Conservation (phyloP, 2,113 vertebrate genomes). For the Thalassarche chlororhynchos region DNA sequence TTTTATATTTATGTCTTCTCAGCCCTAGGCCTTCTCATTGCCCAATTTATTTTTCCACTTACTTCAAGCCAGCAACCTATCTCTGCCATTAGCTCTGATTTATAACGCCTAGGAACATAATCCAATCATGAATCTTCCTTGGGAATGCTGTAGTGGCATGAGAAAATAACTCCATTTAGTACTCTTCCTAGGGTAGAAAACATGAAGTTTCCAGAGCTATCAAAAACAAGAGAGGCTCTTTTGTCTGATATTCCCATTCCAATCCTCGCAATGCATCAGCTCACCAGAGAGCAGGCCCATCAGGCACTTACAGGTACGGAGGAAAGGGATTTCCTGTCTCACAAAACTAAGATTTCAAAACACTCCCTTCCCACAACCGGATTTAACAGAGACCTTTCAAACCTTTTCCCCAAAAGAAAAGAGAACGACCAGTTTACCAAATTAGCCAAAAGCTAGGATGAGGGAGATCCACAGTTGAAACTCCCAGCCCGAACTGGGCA, state of each 20-base stretch:
- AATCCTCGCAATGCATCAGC: background rate
- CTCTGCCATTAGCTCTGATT: conserved; percentile 75
- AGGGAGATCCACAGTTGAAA: background rate
- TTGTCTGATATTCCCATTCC: background rate
- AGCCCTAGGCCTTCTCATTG: conserved; percentile 45
- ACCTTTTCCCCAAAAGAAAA: background rate
- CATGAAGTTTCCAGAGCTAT: conserved; percentile 18
- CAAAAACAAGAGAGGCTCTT: conserved; percentile 31
- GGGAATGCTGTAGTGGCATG: conserved; percentile 49
- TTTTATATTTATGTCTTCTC: conserved; percentile 70
- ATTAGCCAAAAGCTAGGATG: background rate
- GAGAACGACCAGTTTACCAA: background rate
- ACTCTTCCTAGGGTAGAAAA: conserved; percentile 52
- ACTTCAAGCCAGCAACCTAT: conserved; percentile 71
- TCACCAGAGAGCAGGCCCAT: background rate
- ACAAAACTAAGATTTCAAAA: background rate
- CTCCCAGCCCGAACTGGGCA: background rate
- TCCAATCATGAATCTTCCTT: conserved; percentile 74
- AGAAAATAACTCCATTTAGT: conserved; percentile 46
- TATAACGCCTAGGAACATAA: conserved; percentile 71
- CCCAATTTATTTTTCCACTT: conserved; percentile 75
- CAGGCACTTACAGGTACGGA: background rate
- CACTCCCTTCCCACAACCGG: background rate
- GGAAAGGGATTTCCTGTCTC: conserved; percentile 12
- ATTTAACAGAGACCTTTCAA: background rate